Percentiles rank a stretch among this genome's conserved stretches.
These are phyloP conservation scores for Nephotettix cincticeps DNA, from an alignment of 1,140 invertebrate species.

Conservation along the genomic window DNA sequence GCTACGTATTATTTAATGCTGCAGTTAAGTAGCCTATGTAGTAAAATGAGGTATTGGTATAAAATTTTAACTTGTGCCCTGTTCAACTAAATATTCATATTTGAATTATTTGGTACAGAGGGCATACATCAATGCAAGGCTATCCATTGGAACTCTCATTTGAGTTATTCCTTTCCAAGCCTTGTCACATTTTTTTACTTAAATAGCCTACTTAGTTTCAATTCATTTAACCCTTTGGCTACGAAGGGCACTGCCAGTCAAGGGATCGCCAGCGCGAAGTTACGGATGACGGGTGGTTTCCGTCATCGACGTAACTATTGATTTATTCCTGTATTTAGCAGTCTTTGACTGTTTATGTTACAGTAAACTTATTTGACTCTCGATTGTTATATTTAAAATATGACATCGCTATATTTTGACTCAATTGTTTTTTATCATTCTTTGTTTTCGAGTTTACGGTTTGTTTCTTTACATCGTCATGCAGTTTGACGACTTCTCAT, in stretches of 20 bases:
- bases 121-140: not conserved
- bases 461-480: too few species aligned
- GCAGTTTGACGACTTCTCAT: too few species aligned
- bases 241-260: not conserved
- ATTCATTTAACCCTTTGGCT: not conserved
- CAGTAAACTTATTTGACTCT: not conserved
- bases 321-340: not conserved
- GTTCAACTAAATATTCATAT: not conserved
- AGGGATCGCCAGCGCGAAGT: too few species aligned
- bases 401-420: not conserved
- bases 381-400: too few species aligned
- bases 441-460: too few species aligned
- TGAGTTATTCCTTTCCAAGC: conserved; percentile 4
- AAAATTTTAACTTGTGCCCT: too few species aligned
- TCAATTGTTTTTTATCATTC: not conserved
- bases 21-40: too few species aligned
- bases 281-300: too few species aligned
- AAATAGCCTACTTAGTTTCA: too few species aligned
- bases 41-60: too few species aligned
- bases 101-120: not conserved
- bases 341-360: not conserved
- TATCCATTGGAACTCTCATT: not conserved
- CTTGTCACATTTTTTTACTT: not conserved
- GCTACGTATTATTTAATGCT: too few species aligned
- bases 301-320: too few species aligned